phyloP scores from a whole-genome alignment of 2,888 invertebrate species.

The Leptura quadrifasciata region DNA sequence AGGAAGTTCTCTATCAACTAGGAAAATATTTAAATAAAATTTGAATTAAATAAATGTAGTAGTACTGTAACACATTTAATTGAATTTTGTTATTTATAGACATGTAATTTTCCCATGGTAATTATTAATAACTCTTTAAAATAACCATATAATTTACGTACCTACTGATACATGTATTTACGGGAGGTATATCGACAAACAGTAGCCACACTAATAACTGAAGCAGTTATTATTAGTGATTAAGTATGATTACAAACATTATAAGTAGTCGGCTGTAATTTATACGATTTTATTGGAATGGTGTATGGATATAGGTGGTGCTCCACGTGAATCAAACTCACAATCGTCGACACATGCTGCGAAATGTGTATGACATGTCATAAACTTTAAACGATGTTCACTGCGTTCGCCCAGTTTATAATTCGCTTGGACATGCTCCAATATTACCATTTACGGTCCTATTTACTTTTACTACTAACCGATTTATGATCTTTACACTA shows the following conservation, averaged over 20 bases:
- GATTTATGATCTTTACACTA: slow-evolving; percentile 51
- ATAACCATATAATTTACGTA: slow-evolving; percentile 51
- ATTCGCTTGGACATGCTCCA: slow-evolving; percentile 59
- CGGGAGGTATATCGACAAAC: slow-evolving; percentile 45
- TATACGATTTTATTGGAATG: slow-evolving; percentile 39
- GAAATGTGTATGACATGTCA: slow-evolving; percentile 55
- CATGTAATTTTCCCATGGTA: slow-evolving; percentile 51
- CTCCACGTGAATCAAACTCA: slow-evolving; percentile 41
- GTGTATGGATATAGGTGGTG: slow-evolving; percentile 36
- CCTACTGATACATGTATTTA: slow-evolving; percentile 49
- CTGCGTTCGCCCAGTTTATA: slow-evolving; percentile 54
- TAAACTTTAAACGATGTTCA: slow-evolving; percentile 54
- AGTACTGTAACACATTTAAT: slow-evolving; percentile 39
- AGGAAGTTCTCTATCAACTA: not conserved
- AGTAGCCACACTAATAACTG: slow-evolving; percentile 55
- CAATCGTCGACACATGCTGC: slow-evolving; percentile 45
- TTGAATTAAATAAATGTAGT: slow-evolving; percentile 20
- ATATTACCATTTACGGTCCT: slow-evolving; percentile 58
- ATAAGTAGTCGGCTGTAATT: slow-evolving; percentile 49
- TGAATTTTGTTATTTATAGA: slow-evolving; percentile 49
- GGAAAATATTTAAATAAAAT: slow-evolving; percentile 22
- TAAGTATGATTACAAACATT: slow-evolving; percentile 55
- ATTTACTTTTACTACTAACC: slow-evolving; percentile 58
- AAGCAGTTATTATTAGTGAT: slow-evolving; percentile 56
- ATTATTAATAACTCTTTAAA: slow-evolving; percentile 47